Conservation (phyloP, 1,140 invertebrate species). For the Drosophila punjabiensis region DNA sequence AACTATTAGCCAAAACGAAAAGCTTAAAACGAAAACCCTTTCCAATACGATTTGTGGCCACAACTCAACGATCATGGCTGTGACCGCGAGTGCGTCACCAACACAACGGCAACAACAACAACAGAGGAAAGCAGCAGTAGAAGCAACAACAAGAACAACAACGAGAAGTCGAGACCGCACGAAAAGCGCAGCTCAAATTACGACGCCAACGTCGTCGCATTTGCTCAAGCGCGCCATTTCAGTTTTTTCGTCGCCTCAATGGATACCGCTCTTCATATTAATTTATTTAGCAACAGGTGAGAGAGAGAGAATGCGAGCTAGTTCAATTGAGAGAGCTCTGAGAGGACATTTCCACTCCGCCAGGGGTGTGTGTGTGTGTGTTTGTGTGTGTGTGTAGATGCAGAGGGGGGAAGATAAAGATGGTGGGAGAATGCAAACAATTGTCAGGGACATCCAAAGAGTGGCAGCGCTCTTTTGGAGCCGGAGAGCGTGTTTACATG, state of each 20-base stretch:
- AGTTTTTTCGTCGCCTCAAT: slow-evolving; percentile 64
- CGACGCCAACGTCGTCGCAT: slow-evolving; percentile 53
- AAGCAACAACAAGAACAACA: slow-evolving; percentile 38
- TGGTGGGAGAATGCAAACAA: slow-evolving; percentile 12
- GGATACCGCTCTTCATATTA: slow-evolving; percentile 81
- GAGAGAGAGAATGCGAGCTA: slow-evolving; percentile 37
- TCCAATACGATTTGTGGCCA: slow-evolving; percentile 50
- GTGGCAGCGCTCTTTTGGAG: slow-evolving; percentile 23
- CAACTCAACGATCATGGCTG: slow-evolving; percentile 68
- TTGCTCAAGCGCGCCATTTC: slow-evolving; percentile 80
- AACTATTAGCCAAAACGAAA: slow-evolving; percentile 21
- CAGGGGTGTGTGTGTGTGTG: background rate
- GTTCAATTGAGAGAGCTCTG: background rate
- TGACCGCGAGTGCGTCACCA: slow-evolving; percentile 73
- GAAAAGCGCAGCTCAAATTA: slow-evolving; percentile 80
- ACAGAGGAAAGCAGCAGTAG: slow-evolving; percentile 25
- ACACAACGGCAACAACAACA: slow-evolving; percentile 43
- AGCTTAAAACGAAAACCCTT: slow-evolving; percentile 38
- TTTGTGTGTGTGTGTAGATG: background rate
- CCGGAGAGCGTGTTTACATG: slow-evolving; percentile 9
- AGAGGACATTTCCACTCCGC: slow-evolving; percentile 15
- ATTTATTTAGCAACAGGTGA: slow-evolving; percentile 83
- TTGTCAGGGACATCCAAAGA: slow-evolving; percentile 40
- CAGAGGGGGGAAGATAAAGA: background rate
- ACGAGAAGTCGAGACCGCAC: slow-evolving; percentile 69